phyloP scores from a whole-genome alignment of 2,113 vertebrate genomes.

The Peromyscus californicus region DNA sequence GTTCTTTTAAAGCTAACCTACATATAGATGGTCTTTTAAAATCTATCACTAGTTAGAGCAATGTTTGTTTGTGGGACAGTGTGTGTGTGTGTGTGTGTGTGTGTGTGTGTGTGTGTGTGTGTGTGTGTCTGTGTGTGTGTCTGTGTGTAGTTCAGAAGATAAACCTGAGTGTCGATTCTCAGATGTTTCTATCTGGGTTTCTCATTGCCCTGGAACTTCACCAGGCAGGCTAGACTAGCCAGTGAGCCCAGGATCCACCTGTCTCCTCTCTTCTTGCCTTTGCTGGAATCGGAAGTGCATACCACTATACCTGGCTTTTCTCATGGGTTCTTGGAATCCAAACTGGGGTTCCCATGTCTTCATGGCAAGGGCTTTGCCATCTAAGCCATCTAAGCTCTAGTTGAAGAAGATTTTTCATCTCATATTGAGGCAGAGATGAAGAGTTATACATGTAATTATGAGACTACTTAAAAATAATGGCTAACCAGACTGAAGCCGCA shows the following conservation, averaged over 20 bases:
- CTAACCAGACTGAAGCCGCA: background rate
- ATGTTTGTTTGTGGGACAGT: background rate
- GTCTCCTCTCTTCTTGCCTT: background rate
- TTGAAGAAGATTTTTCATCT: conserved; percentile 43
- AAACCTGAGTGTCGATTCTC: background rate
- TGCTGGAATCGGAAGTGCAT: background rate
- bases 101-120: background rate
- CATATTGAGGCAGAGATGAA: background rate
- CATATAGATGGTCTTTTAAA: background rate
- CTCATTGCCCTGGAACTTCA: background rate
- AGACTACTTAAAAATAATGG: background rate
- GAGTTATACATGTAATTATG: background rate
- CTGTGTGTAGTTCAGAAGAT: background rate
- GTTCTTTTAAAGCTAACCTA: conserved; percentile 45
- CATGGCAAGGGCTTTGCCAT: background rate
- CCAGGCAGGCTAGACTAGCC: too few species aligned
- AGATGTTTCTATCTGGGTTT: background rate
- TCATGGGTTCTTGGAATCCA: background rate
- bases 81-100: background rate
- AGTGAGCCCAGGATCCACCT: background rate
- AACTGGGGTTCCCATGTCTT: background rate
- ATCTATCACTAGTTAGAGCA: conserved; percentile 29
- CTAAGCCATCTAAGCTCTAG: background rate
- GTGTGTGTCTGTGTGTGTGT: too few species aligned
- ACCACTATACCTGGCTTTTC: background rate